Evolutionary conservation across 1,140 invertebrate species (phyloP).

Genomic region (Solenopsis invicta): DNA sequence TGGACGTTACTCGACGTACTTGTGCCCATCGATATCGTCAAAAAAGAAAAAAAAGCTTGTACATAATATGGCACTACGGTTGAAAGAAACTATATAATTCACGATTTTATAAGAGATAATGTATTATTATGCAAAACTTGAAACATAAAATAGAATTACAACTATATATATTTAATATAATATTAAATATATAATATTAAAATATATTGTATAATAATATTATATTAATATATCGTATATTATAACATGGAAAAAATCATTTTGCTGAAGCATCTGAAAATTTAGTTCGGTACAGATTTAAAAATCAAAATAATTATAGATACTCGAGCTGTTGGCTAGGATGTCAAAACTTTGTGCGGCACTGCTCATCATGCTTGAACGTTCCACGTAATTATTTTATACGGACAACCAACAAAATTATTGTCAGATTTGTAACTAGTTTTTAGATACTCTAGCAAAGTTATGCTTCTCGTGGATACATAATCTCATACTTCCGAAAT

Average conservation of each 20-base stretch:
- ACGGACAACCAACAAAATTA: no score
- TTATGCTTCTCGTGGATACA: background rate
- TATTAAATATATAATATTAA: background rate
- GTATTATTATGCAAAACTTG: background rate
- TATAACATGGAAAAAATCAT: no score
- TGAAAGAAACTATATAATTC: background rate
- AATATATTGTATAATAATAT: no score
- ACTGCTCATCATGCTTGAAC: no score
- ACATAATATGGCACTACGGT: background rate
- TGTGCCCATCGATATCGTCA: background rate
- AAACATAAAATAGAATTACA: background rate
- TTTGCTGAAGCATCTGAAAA: background rate
- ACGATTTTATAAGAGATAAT: background rate
- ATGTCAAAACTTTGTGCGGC: no score
- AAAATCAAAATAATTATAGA: no score
- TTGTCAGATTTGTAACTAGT: no score
- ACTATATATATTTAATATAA: background rate
- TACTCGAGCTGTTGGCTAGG: no score
- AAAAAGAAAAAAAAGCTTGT: constrained; percentile 23
- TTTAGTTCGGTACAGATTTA: background rate
- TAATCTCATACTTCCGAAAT: background rate
- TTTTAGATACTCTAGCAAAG: no score
- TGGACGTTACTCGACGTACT: background rate
- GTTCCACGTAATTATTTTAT: no score
- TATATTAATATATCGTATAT: no score